Evolutionary conservation across 2,113 vertebrate species (phyloP).

Genomic region (Agapornis roseicollis): DNA sequence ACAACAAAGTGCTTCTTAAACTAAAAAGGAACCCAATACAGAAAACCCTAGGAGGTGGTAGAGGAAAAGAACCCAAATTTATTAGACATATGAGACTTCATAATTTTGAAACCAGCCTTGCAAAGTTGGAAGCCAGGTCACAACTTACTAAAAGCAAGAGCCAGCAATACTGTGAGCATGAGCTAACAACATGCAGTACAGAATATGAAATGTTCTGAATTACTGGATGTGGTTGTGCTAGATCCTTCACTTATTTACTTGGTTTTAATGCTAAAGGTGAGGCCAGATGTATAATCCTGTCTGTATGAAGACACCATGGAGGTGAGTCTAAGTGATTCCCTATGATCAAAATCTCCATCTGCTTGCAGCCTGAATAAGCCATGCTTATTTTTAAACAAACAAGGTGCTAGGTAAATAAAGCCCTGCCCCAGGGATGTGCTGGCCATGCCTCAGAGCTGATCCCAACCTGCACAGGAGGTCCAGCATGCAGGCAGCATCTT

Average conservation of each 20-base stretch:
- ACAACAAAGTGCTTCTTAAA: neutral
- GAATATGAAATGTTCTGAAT: neutral
- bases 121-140: neutral
- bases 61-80: neutral
- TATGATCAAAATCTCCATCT: neutral
- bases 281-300: neutral
- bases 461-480: neutral
- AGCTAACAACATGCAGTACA: rapidly evolving
- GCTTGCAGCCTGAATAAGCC: neutral
- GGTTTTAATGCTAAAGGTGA: neutral
- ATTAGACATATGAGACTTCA: neutral
- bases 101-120: neutral
- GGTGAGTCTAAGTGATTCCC: neutral
- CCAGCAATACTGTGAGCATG: neutral
- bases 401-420: neutral
- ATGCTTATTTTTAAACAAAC: neutral
- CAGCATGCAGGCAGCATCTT: neutral
- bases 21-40: neutral
- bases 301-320: rapidly evolving
- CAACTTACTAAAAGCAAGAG: neutral
- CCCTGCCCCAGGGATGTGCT: neutral
- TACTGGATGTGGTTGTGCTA: neutral
- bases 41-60: neutral
- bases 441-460: neutral
- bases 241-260: neutral